Conservation (phyloP, 1,140 invertebrate species). For the Temnothorax longispinosus region DNA sequence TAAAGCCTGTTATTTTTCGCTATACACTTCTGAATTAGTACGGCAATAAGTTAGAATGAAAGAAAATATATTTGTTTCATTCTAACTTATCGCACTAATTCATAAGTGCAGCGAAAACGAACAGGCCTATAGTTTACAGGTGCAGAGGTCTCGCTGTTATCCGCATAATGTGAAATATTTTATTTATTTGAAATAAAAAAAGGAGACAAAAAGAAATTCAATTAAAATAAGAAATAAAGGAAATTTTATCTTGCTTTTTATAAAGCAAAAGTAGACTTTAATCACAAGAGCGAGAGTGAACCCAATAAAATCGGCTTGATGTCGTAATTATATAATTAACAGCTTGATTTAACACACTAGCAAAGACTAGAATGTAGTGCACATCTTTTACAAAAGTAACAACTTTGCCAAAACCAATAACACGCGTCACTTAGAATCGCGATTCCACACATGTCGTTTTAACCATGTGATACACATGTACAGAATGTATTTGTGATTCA, state of each 20-base stretch:
- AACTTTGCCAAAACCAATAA: slow-evolving; percentile 4
- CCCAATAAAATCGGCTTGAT: background rate
- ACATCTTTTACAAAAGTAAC: background rate
- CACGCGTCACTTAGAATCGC: background rate
- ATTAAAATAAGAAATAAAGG: background rate
- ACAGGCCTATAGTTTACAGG: background rate
- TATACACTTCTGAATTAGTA: no score
- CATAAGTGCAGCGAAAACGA: no score
- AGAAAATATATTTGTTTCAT: no score
- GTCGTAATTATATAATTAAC: background rate
- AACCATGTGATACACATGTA: background rate
- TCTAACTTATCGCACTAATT: no score
- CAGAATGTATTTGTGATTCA: background rate
- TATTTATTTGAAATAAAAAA: background rate
- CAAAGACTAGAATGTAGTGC: background rate
- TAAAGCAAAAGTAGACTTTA: background rate
- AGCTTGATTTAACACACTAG: background rate
- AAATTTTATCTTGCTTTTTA: background rate
- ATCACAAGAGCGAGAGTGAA: background rate
- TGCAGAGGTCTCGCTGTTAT: background rate
- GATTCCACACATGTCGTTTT: background rate
- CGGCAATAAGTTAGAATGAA: no score
- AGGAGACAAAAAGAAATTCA: background rate
- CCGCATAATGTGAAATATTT: background rate
- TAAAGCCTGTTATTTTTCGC: no score